Evolutionary conservation across 2,797 vertebrate genomes (phyloP).

Genomic region (Perodicticus potto): DNA sequence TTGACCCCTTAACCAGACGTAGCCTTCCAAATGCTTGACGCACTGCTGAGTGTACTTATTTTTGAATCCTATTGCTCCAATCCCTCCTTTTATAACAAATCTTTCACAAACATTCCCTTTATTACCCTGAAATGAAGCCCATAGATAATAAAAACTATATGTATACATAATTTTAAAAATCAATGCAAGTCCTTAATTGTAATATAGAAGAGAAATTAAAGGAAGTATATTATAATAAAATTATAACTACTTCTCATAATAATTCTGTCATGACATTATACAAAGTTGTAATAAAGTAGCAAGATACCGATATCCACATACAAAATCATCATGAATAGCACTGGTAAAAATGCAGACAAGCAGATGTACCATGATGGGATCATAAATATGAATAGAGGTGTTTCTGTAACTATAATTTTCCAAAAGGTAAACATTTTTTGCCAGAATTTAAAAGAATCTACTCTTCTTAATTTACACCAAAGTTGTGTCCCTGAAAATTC

Average conservation of each 20-base stretch:
- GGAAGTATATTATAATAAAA: constrained; percentile 57
- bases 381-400: neutral
- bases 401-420: constrained; percentile 28
- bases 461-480: neutral
- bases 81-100: constrained; percentile 27
- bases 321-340: neutral
- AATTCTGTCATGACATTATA: neutral
- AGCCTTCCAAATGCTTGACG: neutral
- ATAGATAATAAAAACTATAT: constrained; percentile 24
- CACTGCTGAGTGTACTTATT: neutral
- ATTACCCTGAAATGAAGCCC: constrained; percentile 54
- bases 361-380: neutral
- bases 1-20: neutral
- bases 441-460: neutral
- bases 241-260: neutral
- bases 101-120: constrained; percentile 22
- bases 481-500: constrained; percentile 8
- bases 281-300: neutral
- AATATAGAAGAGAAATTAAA: constrained; percentile 52
- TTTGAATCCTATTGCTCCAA: neutral
- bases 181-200: neutral
- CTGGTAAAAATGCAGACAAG: neutral
- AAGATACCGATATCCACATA: neutral
- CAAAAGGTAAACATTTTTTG: neutral
- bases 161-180: constrained; percentile 11